Percentiles rank a stretch among this genome's conserved stretches.
phyloP scores from a whole-genome alignment of 2,888 invertebrate species.

The Imbricaverruca yamaguchii region DNA sequence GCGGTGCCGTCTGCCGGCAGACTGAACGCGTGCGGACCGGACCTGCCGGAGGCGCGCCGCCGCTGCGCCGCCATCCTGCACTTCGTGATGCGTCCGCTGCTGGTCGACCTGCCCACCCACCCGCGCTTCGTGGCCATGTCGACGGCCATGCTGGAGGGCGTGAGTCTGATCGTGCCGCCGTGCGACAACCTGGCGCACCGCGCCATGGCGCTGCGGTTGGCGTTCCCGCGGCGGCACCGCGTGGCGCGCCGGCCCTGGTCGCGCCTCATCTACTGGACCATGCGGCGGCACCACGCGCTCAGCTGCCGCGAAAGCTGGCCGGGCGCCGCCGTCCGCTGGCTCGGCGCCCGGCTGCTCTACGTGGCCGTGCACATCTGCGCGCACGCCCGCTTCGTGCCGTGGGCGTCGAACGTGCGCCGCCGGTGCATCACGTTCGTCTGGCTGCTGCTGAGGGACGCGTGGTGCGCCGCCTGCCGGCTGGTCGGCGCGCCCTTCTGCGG shows the following conservation, averaged over 20 bases:
- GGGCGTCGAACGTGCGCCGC: not conserved
- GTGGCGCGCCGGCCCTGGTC: not conserved
- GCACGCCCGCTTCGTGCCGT: slow-evolving; percentile 8
- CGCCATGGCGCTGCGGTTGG: not conserved
- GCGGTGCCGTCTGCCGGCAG: not conserved
- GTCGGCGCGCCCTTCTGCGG: slow-evolving; percentile 14
- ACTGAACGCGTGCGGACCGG: slow-evolving; percentile 3
- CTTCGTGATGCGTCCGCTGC: not conserved
- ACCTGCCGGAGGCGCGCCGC: not conserved
- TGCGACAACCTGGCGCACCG: slow-evolving; percentile 6
- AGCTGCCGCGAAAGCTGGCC: not conserved
- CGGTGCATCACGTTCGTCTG: not conserved
- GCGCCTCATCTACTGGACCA: not conserved
- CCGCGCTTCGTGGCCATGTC: slow-evolving; percentile 15
- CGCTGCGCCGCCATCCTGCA: not conserved
- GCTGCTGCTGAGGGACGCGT: not conserved
- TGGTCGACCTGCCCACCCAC: not conserved
- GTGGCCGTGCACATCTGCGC: not conserved
- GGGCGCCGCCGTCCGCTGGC: not conserved
- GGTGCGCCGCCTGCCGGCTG: not conserved
- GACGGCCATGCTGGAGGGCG: slow-evolving; percentile 14
- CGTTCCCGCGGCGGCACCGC: not conserved
- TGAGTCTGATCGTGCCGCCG: slow-evolving; percentile 16
- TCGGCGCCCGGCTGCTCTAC: not conserved
- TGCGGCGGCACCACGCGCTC: not conserved